Evolutionary conservation across 2,797 vertebrate genomes (phyloP), one percentile per base, ranked within the genome.

Genomic region (Prionace glauca): DNA sequence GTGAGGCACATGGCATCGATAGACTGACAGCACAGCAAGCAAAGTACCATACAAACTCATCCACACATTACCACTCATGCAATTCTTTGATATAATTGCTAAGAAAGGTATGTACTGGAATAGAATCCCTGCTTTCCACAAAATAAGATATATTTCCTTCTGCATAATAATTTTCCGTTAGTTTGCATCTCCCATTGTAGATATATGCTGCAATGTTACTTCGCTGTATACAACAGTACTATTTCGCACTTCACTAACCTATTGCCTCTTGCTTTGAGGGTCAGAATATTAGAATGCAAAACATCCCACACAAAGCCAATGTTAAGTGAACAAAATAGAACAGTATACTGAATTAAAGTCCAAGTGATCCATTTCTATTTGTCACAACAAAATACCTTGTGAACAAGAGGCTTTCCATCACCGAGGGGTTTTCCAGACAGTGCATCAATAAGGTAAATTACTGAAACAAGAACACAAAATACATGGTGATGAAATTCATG

Each of bases 401-500:
- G 99, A 96, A 97, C 98, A 96, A 99, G 97, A 95, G 98, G 97
- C 96, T 98, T 99, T 94, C 99, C 98, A 96, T 99, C 99, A 36
- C 98, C 97, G 14, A 99, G 95, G 26, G 98, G 97, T 97, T 99
- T 99, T 96, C 99, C 99, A 26, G 98, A 98, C 95, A 98, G 97
- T 95, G 98, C 97, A 92, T 99, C 99, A 97, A 99, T 98, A 67
- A 99, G 97, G 96, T 98, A 98, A 96, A 99, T 97, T 95, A 98
- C 99, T 99, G 96, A 29, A 96, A 69, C 81, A 92, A 90, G 72
- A 96, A 96, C 1, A 67, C 4, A 3, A 93, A 96, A 94, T 0
- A 95, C 0, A 77, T 0, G 0, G 5, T 77, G 45, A 65, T 91
- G 26, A 87, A 91, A 65, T 65, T 65, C 12, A 91, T n/a, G 29